Conservation (phyloP, 2,888 invertebrate genomes). For the Alitta virens region DNA sequence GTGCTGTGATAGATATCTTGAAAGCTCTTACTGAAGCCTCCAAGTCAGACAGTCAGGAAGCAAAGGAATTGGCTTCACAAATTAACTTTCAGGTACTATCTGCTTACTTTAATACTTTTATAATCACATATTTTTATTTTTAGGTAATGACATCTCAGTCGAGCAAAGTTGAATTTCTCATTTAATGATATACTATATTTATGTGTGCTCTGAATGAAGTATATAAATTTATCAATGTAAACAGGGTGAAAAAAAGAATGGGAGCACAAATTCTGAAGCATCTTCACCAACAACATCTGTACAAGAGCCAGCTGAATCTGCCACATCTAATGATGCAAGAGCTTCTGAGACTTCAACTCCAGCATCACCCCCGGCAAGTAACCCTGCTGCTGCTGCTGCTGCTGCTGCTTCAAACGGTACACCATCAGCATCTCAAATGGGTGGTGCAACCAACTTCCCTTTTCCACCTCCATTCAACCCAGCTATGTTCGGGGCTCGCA, state of each 20-base stretch:
- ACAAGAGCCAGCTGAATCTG: neutral
- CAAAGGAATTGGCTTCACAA: conserved; percentile 56
- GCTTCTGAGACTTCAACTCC: neutral
- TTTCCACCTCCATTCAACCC: neutral
- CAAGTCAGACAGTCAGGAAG: conserved; percentile 51
- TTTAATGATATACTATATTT: no score
- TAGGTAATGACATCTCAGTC: no score
- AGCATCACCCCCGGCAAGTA: neutral
- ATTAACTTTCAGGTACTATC: conserved; percentile 55
- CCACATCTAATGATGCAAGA: neutral
- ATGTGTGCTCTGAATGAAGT: no score
- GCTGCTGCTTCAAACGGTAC: neutral
- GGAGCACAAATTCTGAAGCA: neutral
- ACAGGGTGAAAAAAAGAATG: conserved; percentile 18
- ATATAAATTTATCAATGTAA: no score
- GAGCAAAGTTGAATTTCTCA: no score
- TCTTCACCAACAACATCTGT: neutral
- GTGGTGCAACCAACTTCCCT: neutral
- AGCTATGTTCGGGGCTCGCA: neutral
- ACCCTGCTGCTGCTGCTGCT: neutral
- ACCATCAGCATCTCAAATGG: neutral
- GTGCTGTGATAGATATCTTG: conserved; percentile 63
- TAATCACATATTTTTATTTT: no score
- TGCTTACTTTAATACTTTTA: no score
- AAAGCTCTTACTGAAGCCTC: conserved; percentile 49